Evolutionary conservation across 2,888 invertebrate genomes (phyloP).

Genomic region (Hypselothyrea guttata): DNA sequence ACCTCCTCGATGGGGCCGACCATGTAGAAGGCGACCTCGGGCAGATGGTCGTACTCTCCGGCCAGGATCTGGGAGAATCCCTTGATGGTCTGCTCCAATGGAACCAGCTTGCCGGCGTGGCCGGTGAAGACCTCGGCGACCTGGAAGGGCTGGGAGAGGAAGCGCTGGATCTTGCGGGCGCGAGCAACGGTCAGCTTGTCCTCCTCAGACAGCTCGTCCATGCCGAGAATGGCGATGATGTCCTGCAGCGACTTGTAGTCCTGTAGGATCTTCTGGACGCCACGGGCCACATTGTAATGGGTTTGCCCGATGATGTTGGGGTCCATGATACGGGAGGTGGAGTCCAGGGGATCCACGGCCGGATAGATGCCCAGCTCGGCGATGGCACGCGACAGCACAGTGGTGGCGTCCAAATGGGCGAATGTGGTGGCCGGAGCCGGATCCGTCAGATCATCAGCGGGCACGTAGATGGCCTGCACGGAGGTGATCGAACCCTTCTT

Average conservation of each 20-base stretch:
- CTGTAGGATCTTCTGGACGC: constrained; percentile 95
- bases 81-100: constrained; percentile 92
- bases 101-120: constrained; percentile 94
- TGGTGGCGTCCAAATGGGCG: constrained; percentile 97
- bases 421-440: constrained; percentile 97
- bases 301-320: constrained; percentile 94
- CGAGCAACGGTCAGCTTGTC: constrained; percentile 96
- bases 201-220: constrained; percentile 97
- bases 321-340: constrained; percentile 96
- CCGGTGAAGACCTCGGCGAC: constrained; percentile 98
- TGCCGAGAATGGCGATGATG: constrained; percentile 97
- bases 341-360: constrained; percentile 96
- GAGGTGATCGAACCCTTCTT: constrained; percentile 97
- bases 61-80: constrained; percentile 92
- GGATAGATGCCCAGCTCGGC: constrained; percentile 96
- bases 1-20: constrained; percentile 96
- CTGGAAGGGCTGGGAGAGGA: constrained; percentile 96
- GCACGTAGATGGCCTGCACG: constrained; percentile 97
- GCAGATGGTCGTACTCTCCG: constrained; percentile 94
- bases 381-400: constrained; percentile 95
- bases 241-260: constrained; percentile 90
- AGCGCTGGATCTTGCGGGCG: constrained; percentile 96
- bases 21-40: constrained; percentile 98
- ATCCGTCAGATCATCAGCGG: constrained; percentile 98
- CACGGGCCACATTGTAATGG: constrained; percentile 94